Conservation (phyloP, 2,113 vertebrate species). For the zebrafish (Danio rerio) region DNA sequence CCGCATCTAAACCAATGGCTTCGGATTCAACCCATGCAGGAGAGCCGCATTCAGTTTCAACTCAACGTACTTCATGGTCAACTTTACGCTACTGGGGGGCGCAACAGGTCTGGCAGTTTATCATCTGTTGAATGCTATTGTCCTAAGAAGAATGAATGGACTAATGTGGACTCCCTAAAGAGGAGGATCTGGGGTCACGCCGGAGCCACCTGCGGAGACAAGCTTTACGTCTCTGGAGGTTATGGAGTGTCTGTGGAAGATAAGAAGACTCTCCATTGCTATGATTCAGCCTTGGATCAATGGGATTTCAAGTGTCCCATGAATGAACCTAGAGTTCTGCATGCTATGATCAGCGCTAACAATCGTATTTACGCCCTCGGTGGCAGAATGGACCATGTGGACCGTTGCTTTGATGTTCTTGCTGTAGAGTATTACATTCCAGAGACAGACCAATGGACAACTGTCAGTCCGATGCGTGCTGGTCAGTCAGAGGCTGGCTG, state of each 20-base stretch:
- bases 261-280: constrained; percentile 93
- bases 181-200: constrained; percentile 97
- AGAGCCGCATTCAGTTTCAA: constrained; percentile 96
- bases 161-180: constrained; percentile 86
- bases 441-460: constrained; percentile 92
- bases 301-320: constrained; percentile 93
- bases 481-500: constrained; percentile 96
- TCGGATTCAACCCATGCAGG: constrained; percentile 91
- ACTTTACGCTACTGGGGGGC: constrained; percentile 92
- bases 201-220: constrained; percentile 80
- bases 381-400: constrained; percentile 95
- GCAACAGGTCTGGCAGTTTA: constrained; percentile 92
- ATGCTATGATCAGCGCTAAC: constrained; percentile 85
- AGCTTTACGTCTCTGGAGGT: constrained; percentile 90
- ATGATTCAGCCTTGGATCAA: constrained; percentile 81
- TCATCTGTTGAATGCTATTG: constrained; percentile 93
- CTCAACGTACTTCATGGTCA: constrained; percentile 83
- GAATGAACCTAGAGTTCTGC: constrained; percentile 93
- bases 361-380: constrained; percentile 87
- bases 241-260: constrained; percentile 94
- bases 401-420: constrained; percentile 93
- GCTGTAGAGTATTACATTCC: constrained; percentile 92
- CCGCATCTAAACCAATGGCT: constrained; percentile 92
- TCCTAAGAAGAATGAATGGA: constrained; percentile 91
- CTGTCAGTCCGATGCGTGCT: constrained; percentile 89